Base-by-base conservation (phyloP, 2,113 vertebrate genomes). In the Columba janthina region DNA sequence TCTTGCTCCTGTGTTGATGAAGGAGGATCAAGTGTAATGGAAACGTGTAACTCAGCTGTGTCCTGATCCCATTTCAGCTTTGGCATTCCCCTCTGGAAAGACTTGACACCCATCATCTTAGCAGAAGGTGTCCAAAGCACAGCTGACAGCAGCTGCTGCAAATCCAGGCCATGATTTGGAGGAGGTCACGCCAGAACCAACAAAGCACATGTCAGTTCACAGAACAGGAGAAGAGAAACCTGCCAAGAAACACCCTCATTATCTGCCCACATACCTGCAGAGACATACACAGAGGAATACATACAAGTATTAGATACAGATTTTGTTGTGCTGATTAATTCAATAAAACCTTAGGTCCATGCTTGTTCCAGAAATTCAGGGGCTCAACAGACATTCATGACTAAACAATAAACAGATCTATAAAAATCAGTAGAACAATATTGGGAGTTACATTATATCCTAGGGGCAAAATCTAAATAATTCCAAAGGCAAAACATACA, bases 191-290 rank as follows among this genome's bases (percentile, higher is more conserved):
- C 29, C 60, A 48, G 29, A 70, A 60, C 64, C 56, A 70, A 11
- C 1, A 0, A 60, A 26, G 53, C n/a, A 60, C 44, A 13, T 11
- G 25, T 22, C 62, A 50, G 58, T 2, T 61, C 40, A 18, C 3
- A 11, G 51, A 80, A 40, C 16, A 44, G 64, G 60, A 25, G 3
- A 1, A 65, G 10, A 62, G 13, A 64, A 88, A 46, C 34, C 56
- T 71, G 69, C 69, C 65, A 60, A 48, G 32, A 34, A 64, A 48
- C 72, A 74, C 42, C 20, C 77, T 81, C 3, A 0, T 60, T 58
- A 5, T 11, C 10, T 13, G 32, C 11, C 16, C 16, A 0, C 0
- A 0, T 28, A 17, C 31, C 58, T 38, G 44, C 4, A 1, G 1
- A 1, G 26, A 48, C 65, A 26, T 83, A 32, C 13, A 1, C 21